Conservation (phyloP, 1,140 invertebrate genomes). For the Trichonephila clavata region DNA sequence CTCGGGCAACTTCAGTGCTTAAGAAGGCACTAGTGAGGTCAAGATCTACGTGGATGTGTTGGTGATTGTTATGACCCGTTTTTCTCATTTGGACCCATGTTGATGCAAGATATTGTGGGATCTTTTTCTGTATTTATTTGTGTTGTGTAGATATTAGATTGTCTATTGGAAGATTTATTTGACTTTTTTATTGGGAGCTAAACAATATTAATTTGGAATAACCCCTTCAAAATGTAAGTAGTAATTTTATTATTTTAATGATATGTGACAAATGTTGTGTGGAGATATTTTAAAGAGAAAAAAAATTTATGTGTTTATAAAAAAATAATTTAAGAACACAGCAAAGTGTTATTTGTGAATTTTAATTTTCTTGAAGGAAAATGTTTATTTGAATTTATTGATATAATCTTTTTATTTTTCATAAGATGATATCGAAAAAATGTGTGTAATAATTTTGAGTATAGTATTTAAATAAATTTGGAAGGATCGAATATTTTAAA, state of each 20-base stretch:
- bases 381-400: no score
- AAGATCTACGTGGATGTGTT: neutral
- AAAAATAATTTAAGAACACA: no score
- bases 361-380: no score
- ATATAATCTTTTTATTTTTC: no score
- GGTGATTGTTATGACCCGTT: conserved; percentile 51
- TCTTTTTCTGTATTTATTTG: neutral
- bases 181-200: neutral
- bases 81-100: neutral
- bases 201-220: conserved; percentile 2
- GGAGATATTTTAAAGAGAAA: no score
- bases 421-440: no score
- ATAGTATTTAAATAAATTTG: no score
- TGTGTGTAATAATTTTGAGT: no score
- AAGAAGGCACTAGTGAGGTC: conserved; percentile 28
- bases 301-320: no score
- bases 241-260: conserved; percentile 7
- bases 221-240: neutral
- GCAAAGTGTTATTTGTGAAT: no score
- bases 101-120: neutral
- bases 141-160: conserved; percentile 30
- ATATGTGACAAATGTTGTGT: neutral
- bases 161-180: neutral
- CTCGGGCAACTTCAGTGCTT: neutral
- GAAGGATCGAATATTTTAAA: no score